These are phyloP conservation scores for Gymnoscopelus braueri DNA, from an alignment of 2,797 vertebrate species.

Conservation along the genomic window DNA sequence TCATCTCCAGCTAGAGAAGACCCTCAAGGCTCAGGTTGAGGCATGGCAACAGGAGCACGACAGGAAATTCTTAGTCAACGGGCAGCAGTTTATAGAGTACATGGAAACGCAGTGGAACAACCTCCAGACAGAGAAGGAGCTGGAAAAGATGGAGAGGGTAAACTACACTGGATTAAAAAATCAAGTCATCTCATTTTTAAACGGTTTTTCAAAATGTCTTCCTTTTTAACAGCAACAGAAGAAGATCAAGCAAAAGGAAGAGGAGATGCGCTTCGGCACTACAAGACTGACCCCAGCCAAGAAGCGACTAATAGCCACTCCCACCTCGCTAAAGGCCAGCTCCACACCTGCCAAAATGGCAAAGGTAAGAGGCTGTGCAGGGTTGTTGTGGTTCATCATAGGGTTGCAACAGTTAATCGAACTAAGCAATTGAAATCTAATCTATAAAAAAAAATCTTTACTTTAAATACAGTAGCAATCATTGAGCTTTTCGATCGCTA, in stretches of 20 bases:
- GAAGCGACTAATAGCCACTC: slow-evolving; percentile 76
- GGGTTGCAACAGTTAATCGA: too few relatives aligned
- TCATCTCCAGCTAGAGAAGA: slow-evolving; percentile 88
- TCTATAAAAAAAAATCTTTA: not conserved
- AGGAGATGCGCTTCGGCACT: slow-evolving; percentile 91
- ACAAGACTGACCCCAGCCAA: slow-evolving; percentile 83
- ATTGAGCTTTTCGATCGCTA: too few relatives aligned
- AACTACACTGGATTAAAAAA: slow-evolving; percentile 7
- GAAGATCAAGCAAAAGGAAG: slow-evolving; percentile 88
- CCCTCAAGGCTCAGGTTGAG: slow-evolving; percentile 84
- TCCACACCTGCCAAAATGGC: slow-evolving; percentile 84
- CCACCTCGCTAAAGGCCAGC: not conserved
- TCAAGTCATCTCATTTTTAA: not conserved
- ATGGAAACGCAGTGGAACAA: slow-evolving; percentile 89
- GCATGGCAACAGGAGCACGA: slow-evolving; percentile 84
- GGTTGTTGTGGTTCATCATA: not conserved
- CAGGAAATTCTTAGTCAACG: slow-evolving; percentile 85
- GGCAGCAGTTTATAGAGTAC: slow-evolving; percentile 88
- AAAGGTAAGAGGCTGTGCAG: slow-evolving; percentile 78
- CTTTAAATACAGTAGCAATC: not conserved
- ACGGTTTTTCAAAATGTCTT: not conserved
- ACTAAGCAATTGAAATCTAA: too few relatives aligned
- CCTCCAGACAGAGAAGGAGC: slow-evolving; percentile 88
- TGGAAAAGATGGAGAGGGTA: slow-evolving; percentile 91
- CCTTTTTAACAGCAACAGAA: slow-evolving; percentile 86